Evolutionary conservation across 1,140 invertebrate species (phyloP).

Genomic region (Pissodes strobi): DNA sequence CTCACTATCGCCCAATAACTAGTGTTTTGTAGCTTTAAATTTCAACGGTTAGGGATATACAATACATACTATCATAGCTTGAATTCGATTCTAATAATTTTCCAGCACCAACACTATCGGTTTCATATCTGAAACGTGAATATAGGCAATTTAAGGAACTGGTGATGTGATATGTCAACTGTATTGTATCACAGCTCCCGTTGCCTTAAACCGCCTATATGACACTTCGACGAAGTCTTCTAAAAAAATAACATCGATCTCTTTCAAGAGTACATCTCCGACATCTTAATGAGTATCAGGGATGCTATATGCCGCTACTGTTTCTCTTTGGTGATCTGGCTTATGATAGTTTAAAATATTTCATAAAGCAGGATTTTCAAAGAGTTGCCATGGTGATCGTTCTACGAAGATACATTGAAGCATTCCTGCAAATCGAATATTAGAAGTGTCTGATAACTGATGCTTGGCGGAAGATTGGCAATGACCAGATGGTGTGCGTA

Average conservation of each 20-base stretch:
- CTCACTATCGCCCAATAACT: too few species aligned
- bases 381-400: slow-evolving; percentile 54
- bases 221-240: too few species aligned
- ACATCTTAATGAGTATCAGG: too few species aligned
- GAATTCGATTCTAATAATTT: too few species aligned
- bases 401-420: neutral
- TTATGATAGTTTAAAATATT: slow-evolving; percentile 58
- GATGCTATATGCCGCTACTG: slow-evolving; percentile 17
- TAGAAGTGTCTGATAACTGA: neutral
- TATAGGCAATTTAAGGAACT: slow-evolving; percentile 17
- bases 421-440: neutral
- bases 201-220: slow-evolving; percentile 6
- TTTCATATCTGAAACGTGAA: too few species aligned
- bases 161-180: slow-evolving; percentile 11
- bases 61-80: too few species aligned
- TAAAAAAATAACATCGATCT: too few species aligned
- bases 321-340: slow-evolving; percentile 67
- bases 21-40: too few species aligned
- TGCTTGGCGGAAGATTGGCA: neutral
- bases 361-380: slow-evolving; percentile 68
- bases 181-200: slow-evolving; percentile 13
- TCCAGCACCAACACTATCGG: too few species aligned
- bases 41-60: too few species aligned
- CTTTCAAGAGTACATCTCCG: too few species aligned
- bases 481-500: neutral